A percentile compares a stretch with the other conserved stretches of the same genome.
Evolutionary conservation across 1,140 invertebrate genomes (phyloP).

Genomic region (Nymphalis io): DNA sequence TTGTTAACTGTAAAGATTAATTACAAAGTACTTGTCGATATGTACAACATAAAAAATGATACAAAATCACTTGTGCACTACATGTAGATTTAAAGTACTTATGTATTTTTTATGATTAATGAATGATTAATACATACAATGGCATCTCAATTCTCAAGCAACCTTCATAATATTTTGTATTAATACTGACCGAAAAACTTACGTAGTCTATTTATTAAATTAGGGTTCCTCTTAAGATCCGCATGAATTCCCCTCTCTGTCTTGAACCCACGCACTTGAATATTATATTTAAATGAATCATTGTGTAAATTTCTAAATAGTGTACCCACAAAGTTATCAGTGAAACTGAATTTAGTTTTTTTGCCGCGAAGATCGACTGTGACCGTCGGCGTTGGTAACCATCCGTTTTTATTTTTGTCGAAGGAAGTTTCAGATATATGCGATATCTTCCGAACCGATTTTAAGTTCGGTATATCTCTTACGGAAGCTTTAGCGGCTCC

Average conservation of each 20-base stretch:
- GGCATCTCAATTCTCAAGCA: background rate
- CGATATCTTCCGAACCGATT: conserved; percentile 64
- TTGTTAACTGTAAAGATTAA: no score
- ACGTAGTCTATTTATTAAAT: conserved; percentile 82
- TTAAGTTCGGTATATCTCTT: conserved; percentile 37
- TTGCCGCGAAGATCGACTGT: conserved; percentile 51
- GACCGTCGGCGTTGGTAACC: conserved; percentile 51
- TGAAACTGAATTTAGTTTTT: conserved; percentile 56
- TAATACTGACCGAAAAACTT: conserved; percentile 79
- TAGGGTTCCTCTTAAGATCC: conserved; percentile 86
- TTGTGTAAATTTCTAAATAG: conserved; percentile 50
- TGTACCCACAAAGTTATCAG: conserved; percentile 65
- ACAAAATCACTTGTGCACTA: no score
- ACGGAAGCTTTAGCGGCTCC: conserved; percentile 39
- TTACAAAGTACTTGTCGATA: no score
- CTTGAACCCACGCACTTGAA: conserved; percentile 86
- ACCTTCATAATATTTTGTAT: conserved; percentile 7
- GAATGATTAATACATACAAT: background rate
- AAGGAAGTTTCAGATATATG: conserved; percentile 68
- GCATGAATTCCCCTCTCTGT: conserved; percentile 86
- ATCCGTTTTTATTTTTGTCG: conserved; percentile 73
- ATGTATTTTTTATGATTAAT: background rate
- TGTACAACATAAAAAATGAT: no score
- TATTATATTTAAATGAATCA: conserved; percentile 73
- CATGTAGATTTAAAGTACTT: background rate